Evolutionary conservation across 1,140 invertebrate species (phyloP).

Genomic region (Scylla paramamosain): DNA sequence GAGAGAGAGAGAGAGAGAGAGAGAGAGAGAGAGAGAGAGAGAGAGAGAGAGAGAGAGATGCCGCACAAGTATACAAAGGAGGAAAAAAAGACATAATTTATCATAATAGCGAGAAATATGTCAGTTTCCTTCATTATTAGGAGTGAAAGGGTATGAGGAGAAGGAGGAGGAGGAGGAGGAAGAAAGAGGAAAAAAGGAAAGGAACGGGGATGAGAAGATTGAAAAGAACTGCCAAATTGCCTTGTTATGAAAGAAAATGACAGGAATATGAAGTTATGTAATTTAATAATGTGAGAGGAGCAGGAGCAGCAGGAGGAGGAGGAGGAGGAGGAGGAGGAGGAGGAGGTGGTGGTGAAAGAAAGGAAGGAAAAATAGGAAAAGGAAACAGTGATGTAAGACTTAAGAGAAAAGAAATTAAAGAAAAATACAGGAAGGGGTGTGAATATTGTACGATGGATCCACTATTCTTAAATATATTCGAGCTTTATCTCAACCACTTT

Average conservation of each 20-base stretch:
- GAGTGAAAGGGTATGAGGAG: background rate
- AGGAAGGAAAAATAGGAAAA: background rate
- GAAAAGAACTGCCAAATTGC: background rate
- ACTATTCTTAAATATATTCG: too few relatives aligned
- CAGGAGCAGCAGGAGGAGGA: background rate
- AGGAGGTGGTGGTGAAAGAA: background rate
- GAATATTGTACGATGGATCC: too few relatives aligned
- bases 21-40: constrained; percentile 20
- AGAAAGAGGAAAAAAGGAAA: background rate
- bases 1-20: constrained; percentile 20
- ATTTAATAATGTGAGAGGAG: background rate
- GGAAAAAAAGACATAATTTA: background rate
- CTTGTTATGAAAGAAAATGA: background rate
- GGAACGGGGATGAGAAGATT: too few relatives aligned
- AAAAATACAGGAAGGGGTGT: too few relatives aligned
- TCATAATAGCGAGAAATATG: background rate
- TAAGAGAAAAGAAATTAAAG: too few relatives aligned
- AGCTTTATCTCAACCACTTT: too few relatives aligned
- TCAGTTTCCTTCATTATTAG: background rate
- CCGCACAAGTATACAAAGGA: background rate
- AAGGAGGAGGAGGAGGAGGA: background rate
- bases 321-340: background rate
- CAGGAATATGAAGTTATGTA: background rate
- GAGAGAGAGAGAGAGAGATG: background rate
- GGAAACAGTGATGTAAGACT: background rate